Evolutionary conservation across 2,888 invertebrate species (phyloP).

Genomic region (Urechis unicinctus): DNA sequence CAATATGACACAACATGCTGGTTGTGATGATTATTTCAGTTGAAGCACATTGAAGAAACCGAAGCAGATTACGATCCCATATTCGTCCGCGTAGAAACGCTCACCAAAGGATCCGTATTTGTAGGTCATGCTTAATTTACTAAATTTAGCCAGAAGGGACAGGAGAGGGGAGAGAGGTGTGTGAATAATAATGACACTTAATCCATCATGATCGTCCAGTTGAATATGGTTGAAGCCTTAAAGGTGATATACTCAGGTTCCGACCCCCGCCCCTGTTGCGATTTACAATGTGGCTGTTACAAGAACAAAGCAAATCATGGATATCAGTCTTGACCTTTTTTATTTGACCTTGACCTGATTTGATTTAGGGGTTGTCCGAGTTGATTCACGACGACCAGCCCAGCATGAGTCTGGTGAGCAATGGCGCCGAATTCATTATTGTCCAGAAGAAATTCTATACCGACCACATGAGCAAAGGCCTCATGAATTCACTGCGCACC

Average conservation of each 20-base stretch:
- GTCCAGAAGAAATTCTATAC: slow-evolving; percentile 32
- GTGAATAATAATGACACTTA: no score
- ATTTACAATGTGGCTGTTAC: neutral
- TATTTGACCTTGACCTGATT: slow-evolving; percentile 3
- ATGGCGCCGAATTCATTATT: slow-evolving; percentile 38
- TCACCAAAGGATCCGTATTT: slow-evolving; percentile 37
- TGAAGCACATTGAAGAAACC: neutral
- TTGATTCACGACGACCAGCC: slow-evolving; percentile 32
- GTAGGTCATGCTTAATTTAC: slow-evolving; percentile 27
- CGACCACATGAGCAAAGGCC: slow-evolving; percentile 26
- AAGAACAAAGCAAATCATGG: no score
- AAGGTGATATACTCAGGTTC: no score
- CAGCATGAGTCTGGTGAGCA: slow-evolving; percentile 34
- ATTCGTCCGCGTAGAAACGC: slow-evolving; percentile 35
- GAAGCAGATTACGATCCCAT: slow-evolving; percentile 7
- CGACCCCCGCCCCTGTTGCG: neutral
- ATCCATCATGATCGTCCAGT: no score
- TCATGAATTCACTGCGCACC: slow-evolving; percentile 23
- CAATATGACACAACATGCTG: neutral
- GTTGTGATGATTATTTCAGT: neutral
- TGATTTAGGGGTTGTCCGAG: slow-evolving; percentile 30
- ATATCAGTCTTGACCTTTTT: neutral
- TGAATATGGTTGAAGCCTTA: no score
- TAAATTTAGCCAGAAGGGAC: neutral
- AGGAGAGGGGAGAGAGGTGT: no score